phyloP scores from a whole-genome alignment of 2,113 vertebrate genomes.

The Gulo gulo region DNA sequence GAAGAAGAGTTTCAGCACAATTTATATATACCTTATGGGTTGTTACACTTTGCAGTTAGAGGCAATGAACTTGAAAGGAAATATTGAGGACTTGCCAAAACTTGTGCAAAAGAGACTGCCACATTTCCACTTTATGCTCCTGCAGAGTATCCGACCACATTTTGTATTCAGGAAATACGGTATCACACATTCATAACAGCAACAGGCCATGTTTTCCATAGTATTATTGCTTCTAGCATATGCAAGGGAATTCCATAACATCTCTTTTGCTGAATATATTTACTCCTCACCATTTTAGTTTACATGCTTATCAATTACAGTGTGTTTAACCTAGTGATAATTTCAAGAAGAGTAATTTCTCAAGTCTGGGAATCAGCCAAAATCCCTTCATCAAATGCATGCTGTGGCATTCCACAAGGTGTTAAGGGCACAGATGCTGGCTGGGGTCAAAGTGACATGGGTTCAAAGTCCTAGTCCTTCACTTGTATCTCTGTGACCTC shows the following conservation, averaged over 20 bases:
- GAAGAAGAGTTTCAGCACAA: constrained; percentile 9
- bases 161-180: constrained; percentile 62
- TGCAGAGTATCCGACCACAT: constrained; percentile 40
- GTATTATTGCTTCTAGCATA: constrained; percentile 65
- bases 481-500: not conserved
- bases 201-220: constrained; percentile 65
- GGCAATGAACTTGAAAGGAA: constrained; percentile 58
- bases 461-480: not conserved
- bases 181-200: constrained; percentile 65
- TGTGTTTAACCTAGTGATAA: not conserved
- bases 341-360: not conserved
- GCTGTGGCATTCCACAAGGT: not conserved
- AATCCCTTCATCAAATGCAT: not conserved
- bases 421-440: not conserved
- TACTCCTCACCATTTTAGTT: constrained; percentile 7
- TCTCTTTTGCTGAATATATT: not conserved
- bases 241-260: constrained; percentile 43
- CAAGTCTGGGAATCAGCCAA: not conserved
- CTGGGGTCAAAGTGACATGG: fast-evolving
- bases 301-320: not conserved
- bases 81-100: constrained; percentile 67
- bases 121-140: constrained; percentile 40
- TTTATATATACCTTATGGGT: constrained; percentile 51
- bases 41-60: constrained; percentile 38
- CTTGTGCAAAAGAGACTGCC: constrained; percentile 55